Percentiles rank a stretch among this genome's conserved stretches.
Conservation (phyloP, 37 sponge, comb jelly and placozoan species). For the Aplysina aerophoba region DNA sequence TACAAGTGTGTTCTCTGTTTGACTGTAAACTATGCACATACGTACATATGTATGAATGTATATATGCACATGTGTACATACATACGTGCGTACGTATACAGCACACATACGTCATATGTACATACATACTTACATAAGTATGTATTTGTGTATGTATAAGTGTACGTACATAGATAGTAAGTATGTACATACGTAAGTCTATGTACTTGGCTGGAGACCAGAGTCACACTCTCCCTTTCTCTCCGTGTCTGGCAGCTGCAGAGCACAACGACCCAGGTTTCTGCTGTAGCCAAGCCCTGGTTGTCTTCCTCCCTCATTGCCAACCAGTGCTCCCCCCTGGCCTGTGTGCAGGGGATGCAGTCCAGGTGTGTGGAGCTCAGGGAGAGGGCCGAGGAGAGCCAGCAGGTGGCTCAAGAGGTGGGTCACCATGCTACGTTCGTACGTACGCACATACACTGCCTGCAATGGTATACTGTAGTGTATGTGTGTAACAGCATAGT, state of each 20-base stretch:
- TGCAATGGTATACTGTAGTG: too few species aligned
- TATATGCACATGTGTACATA: background rate
- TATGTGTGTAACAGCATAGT: too few species aligned
- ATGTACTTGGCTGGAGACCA: too few species aligned
- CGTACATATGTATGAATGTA: background rate
- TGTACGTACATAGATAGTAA: too few species aligned
- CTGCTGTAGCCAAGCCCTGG: background rate
- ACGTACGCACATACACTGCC: too few species aligned
- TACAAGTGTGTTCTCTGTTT: background rate
- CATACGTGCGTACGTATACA: background rate
- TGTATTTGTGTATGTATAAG: too few species aligned
- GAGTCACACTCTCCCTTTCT: background rate
- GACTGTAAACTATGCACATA: background rate
- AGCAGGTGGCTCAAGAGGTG: too few species aligned
- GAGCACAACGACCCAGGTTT: background rate
- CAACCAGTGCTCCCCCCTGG: background rate
- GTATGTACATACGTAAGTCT: too few species aligned
- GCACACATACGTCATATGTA: background rate
- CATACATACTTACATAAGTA: too few species aligned
- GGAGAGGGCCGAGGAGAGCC: background rate
- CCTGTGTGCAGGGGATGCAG: slow-evolving; percentile 7
- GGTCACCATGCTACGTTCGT: too few species aligned
- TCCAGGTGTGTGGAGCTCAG: background rate
- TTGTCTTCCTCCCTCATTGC: background rate
- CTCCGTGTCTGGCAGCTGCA: background rate